Evolutionary conservation across 2,113 vertebrate species (phyloP).

Genomic region (Zosterops pallidus): DNA sequence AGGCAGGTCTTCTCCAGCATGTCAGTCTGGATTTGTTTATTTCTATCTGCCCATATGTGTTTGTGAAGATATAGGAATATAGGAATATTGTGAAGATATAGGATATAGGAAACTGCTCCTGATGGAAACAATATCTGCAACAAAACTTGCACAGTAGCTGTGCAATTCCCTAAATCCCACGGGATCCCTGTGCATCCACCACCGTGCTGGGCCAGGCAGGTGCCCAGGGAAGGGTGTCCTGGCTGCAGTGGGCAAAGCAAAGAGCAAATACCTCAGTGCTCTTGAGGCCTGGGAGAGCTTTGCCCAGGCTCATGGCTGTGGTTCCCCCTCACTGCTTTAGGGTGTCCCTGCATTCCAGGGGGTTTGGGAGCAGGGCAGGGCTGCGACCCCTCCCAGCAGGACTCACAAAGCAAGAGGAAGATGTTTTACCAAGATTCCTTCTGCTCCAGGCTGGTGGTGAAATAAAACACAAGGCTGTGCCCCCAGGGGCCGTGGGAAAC

Average conservation of each 20-base stretch:
- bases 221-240: background rate
- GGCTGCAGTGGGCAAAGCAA: background rate
- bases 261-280: background rate
- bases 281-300: background rate
- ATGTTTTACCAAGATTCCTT: background rate
- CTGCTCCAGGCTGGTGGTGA: background rate
- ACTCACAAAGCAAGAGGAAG: background rate
- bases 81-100: no score
- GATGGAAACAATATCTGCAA: background rate
- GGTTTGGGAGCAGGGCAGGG: background rate
- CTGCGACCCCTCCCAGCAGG: background rate
- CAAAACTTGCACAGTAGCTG: background rate
- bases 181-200: background rate
- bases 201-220: accelerated
- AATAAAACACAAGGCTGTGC: background rate
- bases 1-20: background rate
- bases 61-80: no score
- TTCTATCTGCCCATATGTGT: background rate
- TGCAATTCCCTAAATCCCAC: background rate
- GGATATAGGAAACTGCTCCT: accelerated
- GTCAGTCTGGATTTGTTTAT: background rate
- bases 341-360: background rate
- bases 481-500: background rate
- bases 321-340: background rate
- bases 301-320: background rate